Evolutionary conservation across 1,140 invertebrate genomes (phyloP).

Genomic region (Parasteatoda tepidariorum): DNA sequence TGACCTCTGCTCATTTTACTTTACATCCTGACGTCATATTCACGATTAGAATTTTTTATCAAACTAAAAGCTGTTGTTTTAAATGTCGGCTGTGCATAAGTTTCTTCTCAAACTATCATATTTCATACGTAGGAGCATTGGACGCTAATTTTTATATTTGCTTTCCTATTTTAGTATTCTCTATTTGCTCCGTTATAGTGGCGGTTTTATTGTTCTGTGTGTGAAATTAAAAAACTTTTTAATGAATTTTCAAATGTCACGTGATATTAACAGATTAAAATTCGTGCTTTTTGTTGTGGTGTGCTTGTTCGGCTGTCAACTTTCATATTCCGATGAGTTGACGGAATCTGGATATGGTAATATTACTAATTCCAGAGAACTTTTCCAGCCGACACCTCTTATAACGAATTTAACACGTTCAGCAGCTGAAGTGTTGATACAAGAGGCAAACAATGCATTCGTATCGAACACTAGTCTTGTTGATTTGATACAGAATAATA

Average conservation of each 20-base stretch:
- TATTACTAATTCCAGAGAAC: neutral
- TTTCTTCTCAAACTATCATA: neutral
- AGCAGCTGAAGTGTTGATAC: conserved; percentile 1
- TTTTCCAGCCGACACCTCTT: conserved; percentile 22
- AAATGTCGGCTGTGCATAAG: neutral
- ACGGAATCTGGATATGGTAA: neutral
- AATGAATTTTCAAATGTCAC: neutral
- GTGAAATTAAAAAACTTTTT: too few relatives aligned
- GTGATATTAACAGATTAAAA: neutral
- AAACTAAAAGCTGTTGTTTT: neutral
- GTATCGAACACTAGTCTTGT: conserved; percentile 48
- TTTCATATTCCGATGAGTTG: neutral
- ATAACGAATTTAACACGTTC: conserved; percentile 32
- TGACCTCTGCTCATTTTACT: neutral
- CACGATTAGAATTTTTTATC: neutral
- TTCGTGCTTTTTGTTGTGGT: neutral
- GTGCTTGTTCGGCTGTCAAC: neutral
- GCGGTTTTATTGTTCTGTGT: too few relatives aligned
- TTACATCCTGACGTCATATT: neutral
- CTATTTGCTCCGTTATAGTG: too few relatives aligned
- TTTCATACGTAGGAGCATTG: neutral
- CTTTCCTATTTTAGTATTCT: neutral
- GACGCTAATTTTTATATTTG: neutral
- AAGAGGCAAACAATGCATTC: conserved; percentile 33
- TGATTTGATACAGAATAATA: conserved; percentile 37